Percentiles rank a stretch among this genome's conserved stretches.
Evolutionary conservation across 2,888 invertebrate species (phyloP).

Genomic region (Coleophora flavipennella): DNA sequence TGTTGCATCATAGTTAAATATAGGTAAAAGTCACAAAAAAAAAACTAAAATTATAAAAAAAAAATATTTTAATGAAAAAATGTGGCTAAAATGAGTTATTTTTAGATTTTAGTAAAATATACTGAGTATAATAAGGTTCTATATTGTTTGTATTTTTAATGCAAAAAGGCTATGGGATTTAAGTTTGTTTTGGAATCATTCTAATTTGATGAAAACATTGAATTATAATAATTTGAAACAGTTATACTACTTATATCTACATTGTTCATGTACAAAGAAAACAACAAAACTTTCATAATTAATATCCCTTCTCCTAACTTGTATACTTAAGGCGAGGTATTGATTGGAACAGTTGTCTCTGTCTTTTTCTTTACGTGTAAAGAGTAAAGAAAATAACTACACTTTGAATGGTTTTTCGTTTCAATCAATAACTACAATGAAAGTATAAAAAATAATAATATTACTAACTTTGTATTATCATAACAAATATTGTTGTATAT

Average conservation of each 20-base stretch:
- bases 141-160: neutral
- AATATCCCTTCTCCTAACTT: no score
- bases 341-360: no score
- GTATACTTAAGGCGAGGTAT: no score
- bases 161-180: neutral
- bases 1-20: no score
- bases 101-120: conserved; percentile 1
- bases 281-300: neutral
- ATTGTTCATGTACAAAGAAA: neutral
- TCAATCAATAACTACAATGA: no score
- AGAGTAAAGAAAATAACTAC: no score
- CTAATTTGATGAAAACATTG: neutral
- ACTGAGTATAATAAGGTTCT: neutral
- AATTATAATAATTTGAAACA: neutral
- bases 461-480: no score
- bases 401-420: no score
- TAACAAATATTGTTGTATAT: no score
- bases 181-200: neutral
- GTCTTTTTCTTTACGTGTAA: no score
- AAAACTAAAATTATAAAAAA: conserved; percentile 13
- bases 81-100: conserved; percentile 9
- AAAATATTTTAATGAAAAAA: conserved; percentile 18
- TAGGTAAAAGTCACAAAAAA: neutral
- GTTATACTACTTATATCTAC: neutral
- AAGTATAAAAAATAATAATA: no score